phyloP scores from a whole-genome alignment of 2,113 vertebrate genomes.

The Notothenia rossii region DNA sequence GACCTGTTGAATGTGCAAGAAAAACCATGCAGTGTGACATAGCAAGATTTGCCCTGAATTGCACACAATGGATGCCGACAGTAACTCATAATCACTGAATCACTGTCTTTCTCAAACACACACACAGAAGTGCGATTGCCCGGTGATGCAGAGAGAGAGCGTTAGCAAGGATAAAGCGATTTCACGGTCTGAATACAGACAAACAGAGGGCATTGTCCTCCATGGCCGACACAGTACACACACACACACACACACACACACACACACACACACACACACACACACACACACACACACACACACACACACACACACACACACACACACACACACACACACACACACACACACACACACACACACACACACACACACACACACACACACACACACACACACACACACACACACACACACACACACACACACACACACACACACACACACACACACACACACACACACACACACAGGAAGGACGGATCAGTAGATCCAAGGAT shows the following conservation, averaged over 20 bases:
- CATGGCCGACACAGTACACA: conserved; percentile 14
- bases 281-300: no score
- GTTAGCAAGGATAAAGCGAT: conserved; percentile 82
- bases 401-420: conserved; percentile 27
- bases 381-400: conserved; percentile 48
- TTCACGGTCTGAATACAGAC: conserved; percentile 84
- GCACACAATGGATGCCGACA: conserved; percentile 64
- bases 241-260: no score
- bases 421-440: conserved; percentile 39
- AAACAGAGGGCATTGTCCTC: conserved; percentile 81
- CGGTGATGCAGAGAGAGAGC: conserved; percentile 74
- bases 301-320: no score
- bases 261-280: no score
- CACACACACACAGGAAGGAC: no score
- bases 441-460: conserved; percentile 26
- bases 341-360: no score
- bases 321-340: no score
- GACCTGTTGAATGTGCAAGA: conserved; percentile 42
- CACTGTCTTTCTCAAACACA: conserved; percentile 41
- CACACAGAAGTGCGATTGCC: conserved; percentile 52
- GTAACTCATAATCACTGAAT: conserved; percentile 62
- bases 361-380: neutral
- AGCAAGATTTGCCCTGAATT: conserved; percentile 48
- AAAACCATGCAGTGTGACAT: conserved; percentile 8
- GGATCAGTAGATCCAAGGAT: conserved; percentile 17